Conservation (phyloP, 1,140 invertebrate genomes). For the Eueides isabella region DNA sequence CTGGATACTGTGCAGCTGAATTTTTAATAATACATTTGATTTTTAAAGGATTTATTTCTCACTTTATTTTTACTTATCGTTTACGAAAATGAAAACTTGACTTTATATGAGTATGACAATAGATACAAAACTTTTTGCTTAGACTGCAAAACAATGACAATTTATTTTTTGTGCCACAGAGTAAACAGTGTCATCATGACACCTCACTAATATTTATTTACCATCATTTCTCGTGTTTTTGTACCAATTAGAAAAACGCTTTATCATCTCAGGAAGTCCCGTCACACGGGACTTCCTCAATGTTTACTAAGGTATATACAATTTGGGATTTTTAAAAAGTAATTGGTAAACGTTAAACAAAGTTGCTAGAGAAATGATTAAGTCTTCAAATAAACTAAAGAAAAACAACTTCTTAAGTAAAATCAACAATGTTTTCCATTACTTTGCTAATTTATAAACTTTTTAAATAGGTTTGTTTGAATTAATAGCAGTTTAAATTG, state of each 20-base stretch:
- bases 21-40: too few species aligned
- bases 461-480: conserved; percentile 7
- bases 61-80: background rate
- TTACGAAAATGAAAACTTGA: too few species aligned
- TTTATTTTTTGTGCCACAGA: background rate
- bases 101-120: background rate
- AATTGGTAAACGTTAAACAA: background rate
- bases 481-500: conserved; percentile 29
- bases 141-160: background rate
- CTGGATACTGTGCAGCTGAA: too few species aligned
- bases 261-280: conserved; percentile 30
- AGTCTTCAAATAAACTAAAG: background rate
- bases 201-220: background rate
- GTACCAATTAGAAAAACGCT: background rate
- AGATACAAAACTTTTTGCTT: background rate
- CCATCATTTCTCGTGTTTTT: conserved; percentile 11
- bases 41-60: too few species aligned
- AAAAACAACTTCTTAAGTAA: conserved; percentile 22
- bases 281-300: conserved; percentile 31
- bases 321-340: background rate
- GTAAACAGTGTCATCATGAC: conserved; percentile 3
- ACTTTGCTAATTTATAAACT: conserved; percentile 18
- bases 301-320: conserved; percentile 18
- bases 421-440: conserved; percentile 5
- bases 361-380: background rate